These are phyloP conservation scores for Gastracanthus pulcherrimus DNA, from an alignment of 2,888 invertebrate genomes.

Conservation along the genomic window DNA sequence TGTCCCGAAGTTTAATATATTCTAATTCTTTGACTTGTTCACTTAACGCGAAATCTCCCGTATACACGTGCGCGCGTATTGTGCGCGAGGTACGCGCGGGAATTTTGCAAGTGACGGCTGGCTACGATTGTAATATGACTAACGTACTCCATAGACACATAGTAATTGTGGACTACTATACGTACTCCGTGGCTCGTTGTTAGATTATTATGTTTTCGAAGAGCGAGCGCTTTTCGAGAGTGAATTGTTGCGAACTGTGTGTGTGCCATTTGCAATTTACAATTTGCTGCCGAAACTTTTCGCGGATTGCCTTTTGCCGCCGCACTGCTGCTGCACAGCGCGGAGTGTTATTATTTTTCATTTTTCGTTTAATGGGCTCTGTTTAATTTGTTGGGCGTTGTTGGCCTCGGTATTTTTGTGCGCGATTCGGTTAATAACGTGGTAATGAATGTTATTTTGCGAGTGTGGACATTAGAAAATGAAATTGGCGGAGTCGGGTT, in stretches of 20 bases:
- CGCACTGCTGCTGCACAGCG: background rate
- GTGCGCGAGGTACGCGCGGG: background rate
- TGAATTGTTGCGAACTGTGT: background rate
- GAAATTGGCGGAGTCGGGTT: background rate
- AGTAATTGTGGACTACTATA: constrained; percentile 5
- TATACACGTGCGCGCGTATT: background rate
- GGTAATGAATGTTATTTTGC: background rate
- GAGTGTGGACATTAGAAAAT: background rate
- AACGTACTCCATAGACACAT: background rate
- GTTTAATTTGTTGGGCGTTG: background rate
- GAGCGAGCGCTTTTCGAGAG: background rate
- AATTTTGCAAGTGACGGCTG: constrained; percentile 21
- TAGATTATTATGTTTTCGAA: constrained; percentile 3
- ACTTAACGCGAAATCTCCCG: too few relatives aligned
- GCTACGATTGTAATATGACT: background rate
- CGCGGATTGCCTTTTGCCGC: background rate
- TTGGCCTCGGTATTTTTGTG: background rate
- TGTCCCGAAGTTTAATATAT: too few relatives aligned
- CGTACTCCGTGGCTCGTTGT: background rate
- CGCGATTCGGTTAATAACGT: background rate
- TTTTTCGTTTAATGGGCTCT: constrained; percentile 4
- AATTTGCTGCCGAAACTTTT: background rate
- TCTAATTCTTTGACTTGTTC: too few relatives aligned
- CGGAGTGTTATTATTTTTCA: background rate
- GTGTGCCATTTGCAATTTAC: constrained; percentile 7